phyloP scores from a whole-genome alignment of 2,113 vertebrate species.

The Chaenocephalus aceratus region DNA sequence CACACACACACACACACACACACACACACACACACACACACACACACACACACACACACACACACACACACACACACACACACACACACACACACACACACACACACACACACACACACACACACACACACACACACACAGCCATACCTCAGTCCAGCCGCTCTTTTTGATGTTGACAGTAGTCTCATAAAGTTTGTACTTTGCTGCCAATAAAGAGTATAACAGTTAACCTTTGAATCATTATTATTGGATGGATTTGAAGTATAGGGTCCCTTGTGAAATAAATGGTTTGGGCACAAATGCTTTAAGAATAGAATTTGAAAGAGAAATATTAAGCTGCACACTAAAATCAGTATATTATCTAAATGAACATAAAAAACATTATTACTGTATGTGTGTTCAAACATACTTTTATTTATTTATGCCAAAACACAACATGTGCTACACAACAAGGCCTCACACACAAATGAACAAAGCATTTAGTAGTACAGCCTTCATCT shows the following conservation, averaged over 20 bases:
- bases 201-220: conserved; percentile 60
- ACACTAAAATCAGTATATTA: neutral
- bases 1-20: neutral
- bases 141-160: conserved; percentile 30
- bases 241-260: neutral
- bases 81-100: too few species aligned
- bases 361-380: conserved; percentile 4
- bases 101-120: conserved; percentile 6
- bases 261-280: neutral
- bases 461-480: conserved; percentile 60
- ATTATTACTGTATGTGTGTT: conserved; percentile 31
- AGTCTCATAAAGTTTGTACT: conserved; percentile 67
- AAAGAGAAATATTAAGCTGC: neutral
- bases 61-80: neutral
- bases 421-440: conserved; percentile 78
- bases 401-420: conserved; percentile 67
- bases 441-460: conserved; percentile 74
- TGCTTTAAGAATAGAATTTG: neutral
- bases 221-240: conserved; percentile 74
- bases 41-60: conserved; percentile 1
- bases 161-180: conserved; percentile 68
- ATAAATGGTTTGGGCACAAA: neutral
- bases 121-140: conserved; percentile 15
- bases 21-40: conserved; percentile 23
- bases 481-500: conserved; percentile 35